Evolutionary conservation across 1,140 invertebrate species (phyloP).

Genomic region (Diabrotica virgifera): DNA sequence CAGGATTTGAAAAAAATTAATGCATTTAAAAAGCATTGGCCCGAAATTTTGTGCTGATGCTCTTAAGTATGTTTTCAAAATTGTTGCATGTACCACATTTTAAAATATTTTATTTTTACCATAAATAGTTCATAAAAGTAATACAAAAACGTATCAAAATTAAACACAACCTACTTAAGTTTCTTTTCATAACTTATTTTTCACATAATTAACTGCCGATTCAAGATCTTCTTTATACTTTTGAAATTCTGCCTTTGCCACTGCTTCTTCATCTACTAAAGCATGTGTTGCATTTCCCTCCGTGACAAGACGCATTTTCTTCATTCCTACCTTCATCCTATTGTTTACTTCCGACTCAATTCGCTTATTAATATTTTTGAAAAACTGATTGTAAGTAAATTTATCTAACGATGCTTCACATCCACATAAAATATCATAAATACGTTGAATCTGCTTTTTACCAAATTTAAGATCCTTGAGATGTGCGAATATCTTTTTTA

Average conservation of each 20-base stretch:
- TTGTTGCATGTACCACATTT: too few relatives aligned
- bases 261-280: conserved; percentile 17
- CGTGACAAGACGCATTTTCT: conserved; percentile 27
- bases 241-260: conserved; percentile 26
- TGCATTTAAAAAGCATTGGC: too few relatives aligned
- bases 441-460: conserved; percentile 32
- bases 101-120: too few relatives aligned
- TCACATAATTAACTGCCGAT: conserved; percentile 25
- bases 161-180: too few relatives aligned
- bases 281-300: not conserved
- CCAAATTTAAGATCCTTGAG: conserved; percentile 31
- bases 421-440: conserved; percentile 37
- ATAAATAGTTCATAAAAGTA: too few relatives aligned
- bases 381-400: conserved; percentile 23
- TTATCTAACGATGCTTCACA: conserved; percentile 22
- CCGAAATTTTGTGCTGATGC: too few relatives aligned
- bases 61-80: too few relatives aligned
- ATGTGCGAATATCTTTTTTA: conserved; percentile 26
- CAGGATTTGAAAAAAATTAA: too few relatives aligned
- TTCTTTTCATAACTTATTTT: not conserved
- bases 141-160: too few relatives aligned
- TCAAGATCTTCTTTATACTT: conserved; percentile 30
- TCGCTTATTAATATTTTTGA: conserved; percentile 28
- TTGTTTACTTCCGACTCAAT: conserved; percentile 25
- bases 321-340: conserved; percentile 25